Evolutionary conservation across 2,797 vertebrate species (phyloP).

Genomic region (Gadopsis marmoratus): DNA sequence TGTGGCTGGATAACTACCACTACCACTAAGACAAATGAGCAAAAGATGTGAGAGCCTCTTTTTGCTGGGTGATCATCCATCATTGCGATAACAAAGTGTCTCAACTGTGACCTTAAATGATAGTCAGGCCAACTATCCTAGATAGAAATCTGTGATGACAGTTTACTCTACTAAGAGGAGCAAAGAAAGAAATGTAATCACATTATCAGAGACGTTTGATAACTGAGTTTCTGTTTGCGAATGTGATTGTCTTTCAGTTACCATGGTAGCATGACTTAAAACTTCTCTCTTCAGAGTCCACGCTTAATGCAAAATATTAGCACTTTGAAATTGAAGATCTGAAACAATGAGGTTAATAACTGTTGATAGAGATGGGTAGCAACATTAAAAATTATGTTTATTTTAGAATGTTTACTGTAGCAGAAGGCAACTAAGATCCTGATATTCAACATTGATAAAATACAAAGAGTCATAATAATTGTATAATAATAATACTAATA

Average conservation of each 20-base stretch:
- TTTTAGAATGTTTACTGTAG: constrained; percentile 2
- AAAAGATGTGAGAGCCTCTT: constrained; percentile 10
- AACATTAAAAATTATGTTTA: not conserved
- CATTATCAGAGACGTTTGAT: not conserved
- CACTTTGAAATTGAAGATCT: not conserved
- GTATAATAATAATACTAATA: too few species aligned
- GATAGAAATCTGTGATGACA: not conserved
- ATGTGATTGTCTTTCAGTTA: not conserved
- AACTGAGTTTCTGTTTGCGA: not conserved
- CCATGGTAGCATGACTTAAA: not conserved
- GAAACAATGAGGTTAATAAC: not conserved
- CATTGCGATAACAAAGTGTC: constrained; percentile 8
- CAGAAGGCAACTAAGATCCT: constrained; percentile 20
- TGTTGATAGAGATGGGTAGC: not conserved
- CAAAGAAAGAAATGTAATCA: not conserved
- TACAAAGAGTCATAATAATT: not conserved
- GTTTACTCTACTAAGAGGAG: not conserved
- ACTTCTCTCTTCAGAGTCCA: not conserved
- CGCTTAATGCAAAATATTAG: not conserved
- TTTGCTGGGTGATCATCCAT: constrained; percentile 41
- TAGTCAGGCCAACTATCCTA: not conserved
- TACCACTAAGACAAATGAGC: constrained; percentile 29
- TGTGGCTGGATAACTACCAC: constrained; percentile 10
- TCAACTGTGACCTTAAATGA: constrained; percentile 24
- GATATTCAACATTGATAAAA: constrained; percentile 5